These are phyloP conservation scores for Rhabdophis nuchalis DNA, from an alignment of 2,797 vertebrate genomes.

Conservation along the genomic window DNA sequence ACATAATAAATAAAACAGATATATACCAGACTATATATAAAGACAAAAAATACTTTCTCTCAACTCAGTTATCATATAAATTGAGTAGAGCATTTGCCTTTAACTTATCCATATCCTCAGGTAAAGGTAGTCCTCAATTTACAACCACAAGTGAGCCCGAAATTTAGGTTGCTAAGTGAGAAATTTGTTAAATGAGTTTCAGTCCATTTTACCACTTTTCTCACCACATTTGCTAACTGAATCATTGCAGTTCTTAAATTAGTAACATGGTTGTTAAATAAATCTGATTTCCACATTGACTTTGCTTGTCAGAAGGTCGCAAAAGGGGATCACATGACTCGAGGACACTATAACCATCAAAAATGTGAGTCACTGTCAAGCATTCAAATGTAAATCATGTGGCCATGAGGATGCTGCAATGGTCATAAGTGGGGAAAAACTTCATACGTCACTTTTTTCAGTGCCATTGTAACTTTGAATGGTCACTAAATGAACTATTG, in stretches of 20 bases:
- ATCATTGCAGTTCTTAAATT: too few species aligned
- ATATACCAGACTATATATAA: background rate
- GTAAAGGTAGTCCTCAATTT: background rate
- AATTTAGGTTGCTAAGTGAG: background rate
- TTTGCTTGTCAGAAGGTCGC: too few species aligned
- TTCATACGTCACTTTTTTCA: background rate
- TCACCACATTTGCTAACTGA: too few species aligned
- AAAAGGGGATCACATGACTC: too few species aligned
- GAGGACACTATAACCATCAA: background rate
- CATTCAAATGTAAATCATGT: background rate
- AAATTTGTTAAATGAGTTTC: too few species aligned
- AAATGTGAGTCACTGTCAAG: background rate
- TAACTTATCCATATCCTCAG: background rate
- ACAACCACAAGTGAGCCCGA: background rate
- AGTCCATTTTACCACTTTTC: too few species aligned
- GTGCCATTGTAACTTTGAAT: background rate
- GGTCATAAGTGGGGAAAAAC: background rate
- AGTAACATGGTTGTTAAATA: too few species aligned
- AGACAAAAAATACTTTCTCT: background rate
- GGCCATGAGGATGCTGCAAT: background rate
- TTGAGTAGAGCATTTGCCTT: background rate
- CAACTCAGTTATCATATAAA: background rate
- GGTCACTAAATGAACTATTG: background rate
- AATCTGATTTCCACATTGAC: too few species aligned
- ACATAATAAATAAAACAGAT: background rate